Base-by-base conservation (phyloP, 2,113 vertebrate genomes). In the Thomomys bottae region DNA sequence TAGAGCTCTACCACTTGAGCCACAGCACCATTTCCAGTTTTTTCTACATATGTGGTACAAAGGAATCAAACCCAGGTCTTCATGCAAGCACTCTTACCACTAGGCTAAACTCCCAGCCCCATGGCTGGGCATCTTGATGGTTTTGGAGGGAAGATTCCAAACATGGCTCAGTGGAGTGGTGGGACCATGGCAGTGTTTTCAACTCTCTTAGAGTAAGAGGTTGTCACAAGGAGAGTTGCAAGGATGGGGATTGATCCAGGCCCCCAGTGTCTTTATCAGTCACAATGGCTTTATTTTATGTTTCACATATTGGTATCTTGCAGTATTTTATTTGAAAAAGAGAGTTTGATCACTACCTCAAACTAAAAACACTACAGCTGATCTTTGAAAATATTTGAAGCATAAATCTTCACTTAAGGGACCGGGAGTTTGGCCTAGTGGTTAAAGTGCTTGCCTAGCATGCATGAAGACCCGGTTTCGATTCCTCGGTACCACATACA, bases 381-480 rank as follows among this genome's bases (percentile, higher is more conserved):
- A 66, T 24, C 12, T 82, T 90, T 54, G 34, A 81, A 94, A 89
- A 85, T 15, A 32, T 28, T 24, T 49, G n/a, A 81, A 66, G n/a
- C 57, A 20, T 34, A 78, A 49, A 70, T 66, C 30, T 68, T 9
- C n/a, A 21, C 11, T 72, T n/a, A n/a, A n/a, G n/a, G n/a, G n/a
- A n/a, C n/a, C n/a, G n/a, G n/a, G n/a, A n/a, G n/a, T n/a, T n/a
- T n/a, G n/a, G n/a, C n/a, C n/a, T n/a, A n/a, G n/a, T n/a, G n/a
- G n/a, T n/a, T n/a, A n/a, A n/a, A n/a, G n/a, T n/a, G n/a, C n/a
- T n/a, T n/a, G n/a, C n/a, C n/a, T n/a, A n/a, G n/a, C n/a, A n/a
- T n/a, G n/a, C n/a, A n/a, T n/a, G n/a, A n/a, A n/a, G n/a, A n/a
- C n/a, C n/a, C n/a, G n/a, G n/a, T n/a, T n/a, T n/a, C n/a, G n/a